Conservation (phyloP, 2,797 vertebrate species). For the Muraenolepis orangiensis region DNA sequence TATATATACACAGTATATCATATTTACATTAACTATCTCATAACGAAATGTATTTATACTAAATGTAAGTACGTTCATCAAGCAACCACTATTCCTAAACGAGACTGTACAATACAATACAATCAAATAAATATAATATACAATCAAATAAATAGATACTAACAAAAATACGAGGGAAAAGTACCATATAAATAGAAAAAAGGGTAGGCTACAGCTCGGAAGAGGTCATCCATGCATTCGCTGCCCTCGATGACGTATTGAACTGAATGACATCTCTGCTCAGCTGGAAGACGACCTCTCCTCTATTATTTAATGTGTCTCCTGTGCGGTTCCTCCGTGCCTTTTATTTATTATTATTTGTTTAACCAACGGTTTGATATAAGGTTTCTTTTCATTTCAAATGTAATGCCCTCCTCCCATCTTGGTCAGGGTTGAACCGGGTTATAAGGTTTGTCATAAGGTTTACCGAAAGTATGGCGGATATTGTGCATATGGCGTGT, state of each 20-base stretch:
- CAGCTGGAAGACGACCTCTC: constrained; percentile 61
- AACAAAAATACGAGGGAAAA: no score
- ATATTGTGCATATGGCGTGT: not conserved
- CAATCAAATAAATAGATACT: no score
- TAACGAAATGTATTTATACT: no score
- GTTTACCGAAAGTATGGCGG: not conserved
- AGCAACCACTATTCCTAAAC: no score
- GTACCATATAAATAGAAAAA: no score
- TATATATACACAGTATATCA: no score
- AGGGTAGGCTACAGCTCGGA: not conserved
- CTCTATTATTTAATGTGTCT: constrained; percentile 55
- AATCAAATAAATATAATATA: no score
- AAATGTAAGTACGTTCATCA: no score
- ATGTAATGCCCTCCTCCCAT: not conserved
- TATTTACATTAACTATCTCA: no score
- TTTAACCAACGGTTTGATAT: not conserved
- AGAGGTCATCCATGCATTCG: constrained; percentile 1
- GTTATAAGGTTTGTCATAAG: not conserved
- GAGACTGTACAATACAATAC: no score
- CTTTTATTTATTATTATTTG: not conserved
- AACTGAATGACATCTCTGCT: constrained; percentile 56
- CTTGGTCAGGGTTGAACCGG: not conserved
- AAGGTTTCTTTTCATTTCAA: not conserved
- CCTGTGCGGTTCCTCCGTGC: not conserved
- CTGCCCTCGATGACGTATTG: constrained; percentile 41